phyloP scores from a whole-genome alignment of 2,888 invertebrate species.

The Eupelmus urozonus region DNA sequence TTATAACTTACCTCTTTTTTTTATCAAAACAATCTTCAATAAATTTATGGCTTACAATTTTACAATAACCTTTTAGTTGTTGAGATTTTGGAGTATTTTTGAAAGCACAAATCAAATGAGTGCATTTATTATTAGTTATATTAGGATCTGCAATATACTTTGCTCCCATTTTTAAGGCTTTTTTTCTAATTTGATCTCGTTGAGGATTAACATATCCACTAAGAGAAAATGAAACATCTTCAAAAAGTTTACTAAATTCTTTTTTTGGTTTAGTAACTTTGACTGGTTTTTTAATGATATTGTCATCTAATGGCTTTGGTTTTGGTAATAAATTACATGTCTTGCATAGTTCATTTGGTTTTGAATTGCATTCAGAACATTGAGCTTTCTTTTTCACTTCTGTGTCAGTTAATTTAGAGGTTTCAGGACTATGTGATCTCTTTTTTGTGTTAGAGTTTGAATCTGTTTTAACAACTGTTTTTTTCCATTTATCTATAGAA shows the following conservation, averaged over 20 bases:
- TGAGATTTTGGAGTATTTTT: slow-evolving; percentile 74
- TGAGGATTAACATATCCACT: slow-evolving; percentile 75
- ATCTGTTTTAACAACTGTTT: slow-evolving; percentile 28
- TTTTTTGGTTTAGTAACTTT: slow-evolving; percentile 61
- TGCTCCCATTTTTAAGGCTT: slow-evolving; percentile 74
- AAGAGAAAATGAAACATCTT: slow-evolving; percentile 69
- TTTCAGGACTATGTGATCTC: slow-evolving; percentile 57
- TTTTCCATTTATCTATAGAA: slow-evolving; percentile 29
- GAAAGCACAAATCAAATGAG: slow-evolving; percentile 74
- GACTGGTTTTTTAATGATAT: slow-evolving; percentile 48
- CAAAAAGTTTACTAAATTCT: slow-evolving; percentile 69
- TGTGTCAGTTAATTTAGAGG: slow-evolving; percentile 35
- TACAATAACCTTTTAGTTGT: slow-evolving; percentile 68
- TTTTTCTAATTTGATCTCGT: slow-evolving; percentile 72
- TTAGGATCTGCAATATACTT: slow-evolving; percentile 72
- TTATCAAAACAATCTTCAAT: slow-evolving; percentile 72
- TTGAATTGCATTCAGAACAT: slow-evolving; percentile 64
- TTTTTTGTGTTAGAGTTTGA: slow-evolving; percentile 56
- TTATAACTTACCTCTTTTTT: slow-evolving; percentile 68
- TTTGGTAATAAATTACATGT: slow-evolving; percentile 64
- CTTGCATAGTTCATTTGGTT: slow-evolving; percentile 66
- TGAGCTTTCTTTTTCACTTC: slow-evolving; percentile 56
- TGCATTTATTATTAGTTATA: slow-evolving; percentile 70
- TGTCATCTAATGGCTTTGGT: slow-evolving; percentile 46
- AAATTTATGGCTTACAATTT: slow-evolving; percentile 71